Evolutionary conservation across 2,113 vertebrate genomes (phyloP), one percentile per base, ranked within the genome.

Genomic region (Potamarius usumacintae): DNA sequence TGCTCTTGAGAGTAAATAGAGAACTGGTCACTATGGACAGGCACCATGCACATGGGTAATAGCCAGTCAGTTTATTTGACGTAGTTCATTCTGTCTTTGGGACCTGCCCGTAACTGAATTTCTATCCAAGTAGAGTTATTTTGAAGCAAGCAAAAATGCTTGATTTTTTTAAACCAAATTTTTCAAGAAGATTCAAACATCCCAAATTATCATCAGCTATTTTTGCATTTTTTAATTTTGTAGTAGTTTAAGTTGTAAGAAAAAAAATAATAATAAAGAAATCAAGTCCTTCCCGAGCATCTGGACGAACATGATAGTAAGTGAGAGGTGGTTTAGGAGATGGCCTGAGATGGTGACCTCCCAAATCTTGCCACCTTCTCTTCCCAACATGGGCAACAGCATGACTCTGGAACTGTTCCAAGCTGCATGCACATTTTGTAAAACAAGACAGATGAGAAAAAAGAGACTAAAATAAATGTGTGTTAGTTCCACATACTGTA

Each of bases 401-500:
- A 99, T 99, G 98, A 96, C 96, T 96, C 93, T 95, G 96, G 96
- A 96, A 96, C 94, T 92, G 95, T 95, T 97, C 96, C 95, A 95
- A 96, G 97, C 97, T 96, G 97, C 98, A 99, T 99, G 97, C 97
- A 96, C 89, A 90, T 97, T 97, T 96, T 96, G 93, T 96, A 96
- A 95, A 95, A 96, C 95, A 96, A 95, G 92, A 93, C 85, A 90
- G 89, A 89, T 92, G 92, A 94, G 93, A 90, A 91, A 95, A 96
- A 96, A 95, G 96, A 96, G 95, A 97, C 96, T 97, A 97, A 97
- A 94, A 95, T 96, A 94, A 93, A 95, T 96, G 92, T 97, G 96
- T 98, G 97, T 98, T 98, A 97, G 97, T 96, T 97, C 96, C 96
- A 97, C 96, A 96, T 97, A 94, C 93, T 92, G 94, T 96, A 98